phyloP scores from a whole-genome alignment of 2,797 vertebrate genomes.

The Peromyscus attwateri region DNA sequence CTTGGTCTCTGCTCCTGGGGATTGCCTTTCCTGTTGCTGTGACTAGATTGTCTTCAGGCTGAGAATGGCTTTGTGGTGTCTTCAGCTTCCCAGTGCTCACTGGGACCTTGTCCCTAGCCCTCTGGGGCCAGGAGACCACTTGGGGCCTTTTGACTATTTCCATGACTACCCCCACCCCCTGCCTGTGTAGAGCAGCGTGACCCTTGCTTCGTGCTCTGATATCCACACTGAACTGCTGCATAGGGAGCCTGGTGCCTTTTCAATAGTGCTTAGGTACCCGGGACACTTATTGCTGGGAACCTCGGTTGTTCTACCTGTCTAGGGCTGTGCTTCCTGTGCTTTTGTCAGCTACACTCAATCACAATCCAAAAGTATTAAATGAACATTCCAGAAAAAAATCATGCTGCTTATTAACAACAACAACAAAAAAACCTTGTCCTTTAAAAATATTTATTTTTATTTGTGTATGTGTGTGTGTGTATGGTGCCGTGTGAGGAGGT shows the following conservation, averaged over 20 bases:
- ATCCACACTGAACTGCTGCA: not conserved
- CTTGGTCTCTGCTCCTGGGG: not conserved
- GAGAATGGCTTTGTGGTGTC: not conserved
- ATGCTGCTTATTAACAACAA: not conserved
- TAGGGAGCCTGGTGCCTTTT: not conserved
- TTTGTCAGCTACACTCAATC: not conserved
- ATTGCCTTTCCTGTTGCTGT: not conserved
- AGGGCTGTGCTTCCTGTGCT: not conserved
- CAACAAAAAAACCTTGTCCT: not conserved
- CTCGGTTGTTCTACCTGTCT: not conserved
- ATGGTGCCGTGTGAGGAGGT: not conserved
- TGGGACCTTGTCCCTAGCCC: not conserved
- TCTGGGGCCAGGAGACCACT: not conserved
- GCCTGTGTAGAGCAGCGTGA: not conserved
- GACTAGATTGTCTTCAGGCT: not conserved
- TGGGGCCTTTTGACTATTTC: not conserved
- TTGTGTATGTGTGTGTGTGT: not conserved
- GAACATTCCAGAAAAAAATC: not conserved
- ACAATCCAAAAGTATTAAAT: not conserved
- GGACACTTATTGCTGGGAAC: not conserved
- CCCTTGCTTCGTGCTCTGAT: not conserved
- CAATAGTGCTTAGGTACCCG: not conserved
- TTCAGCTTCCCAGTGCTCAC: not conserved
- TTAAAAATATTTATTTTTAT: not conserved
- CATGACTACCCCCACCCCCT: not conserved